phyloP scores from a whole-genome alignment of 2,888 invertebrate genomes.

The Napeogenes inachia region DNA sequence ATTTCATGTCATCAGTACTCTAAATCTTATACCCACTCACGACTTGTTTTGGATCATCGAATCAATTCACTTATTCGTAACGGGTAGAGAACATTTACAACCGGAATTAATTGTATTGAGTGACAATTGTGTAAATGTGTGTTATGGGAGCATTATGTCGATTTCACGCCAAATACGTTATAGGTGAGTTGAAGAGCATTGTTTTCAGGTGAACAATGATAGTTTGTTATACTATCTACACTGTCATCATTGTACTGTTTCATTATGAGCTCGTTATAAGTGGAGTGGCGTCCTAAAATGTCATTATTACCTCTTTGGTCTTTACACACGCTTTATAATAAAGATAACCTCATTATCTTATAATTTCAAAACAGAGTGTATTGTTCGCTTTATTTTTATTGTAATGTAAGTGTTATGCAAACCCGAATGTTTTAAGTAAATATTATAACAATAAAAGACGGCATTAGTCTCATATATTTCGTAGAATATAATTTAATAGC shows the following conservation, averaged over 20 bases:
- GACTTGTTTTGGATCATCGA: conserved; percentile 2
- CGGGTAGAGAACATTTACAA: conserved; percentile 8
- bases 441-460: background rate
- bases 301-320: background rate
- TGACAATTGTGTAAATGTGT: conserved; percentile 49
- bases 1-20: conserved; percentile 1
- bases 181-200: conserved; percentile 52
- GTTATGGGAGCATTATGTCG: conserved; percentile 71
- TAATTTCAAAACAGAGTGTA: conserved; percentile 21
- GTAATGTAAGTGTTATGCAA: background rate
- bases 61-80: background rate
- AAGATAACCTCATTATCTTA: conserved; percentile 17
- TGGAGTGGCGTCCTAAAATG: background rate
- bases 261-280: background rate
- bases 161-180: conserved; percentile 68
- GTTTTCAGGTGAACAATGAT: conserved; percentile 8
- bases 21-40: conserved; percentile 1
- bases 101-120: conserved; percentile 17
- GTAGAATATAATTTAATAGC: too few relatives aligned
- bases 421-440: background rate
- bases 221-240: background rate
- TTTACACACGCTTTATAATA: conserved; percentile 18
- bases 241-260: background rate
- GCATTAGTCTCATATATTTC: background rate
- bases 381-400: conserved; percentile 19